phyloP scores from a whole-genome alignment of 2,797 vertebrate genomes.

The Lagorchestes hirsutus region DNA sequence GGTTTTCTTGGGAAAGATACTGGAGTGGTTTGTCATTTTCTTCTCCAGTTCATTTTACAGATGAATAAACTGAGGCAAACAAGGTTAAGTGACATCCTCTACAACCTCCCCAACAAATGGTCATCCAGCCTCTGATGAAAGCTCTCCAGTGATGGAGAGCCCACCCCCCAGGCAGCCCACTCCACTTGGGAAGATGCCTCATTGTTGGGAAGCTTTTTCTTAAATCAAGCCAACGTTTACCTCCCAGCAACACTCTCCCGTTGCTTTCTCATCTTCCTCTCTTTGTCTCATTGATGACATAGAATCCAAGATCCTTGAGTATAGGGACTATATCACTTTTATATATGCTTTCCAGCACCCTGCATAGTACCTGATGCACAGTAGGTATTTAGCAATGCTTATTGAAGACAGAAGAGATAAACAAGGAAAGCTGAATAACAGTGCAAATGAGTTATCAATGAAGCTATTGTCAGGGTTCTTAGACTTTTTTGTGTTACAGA shows the following conservation, averaged over 20 bases:
- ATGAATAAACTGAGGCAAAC: too few relatives aligned
- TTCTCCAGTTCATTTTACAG: too few relatives aligned
- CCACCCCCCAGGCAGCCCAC: neutral
- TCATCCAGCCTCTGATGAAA: neutral
- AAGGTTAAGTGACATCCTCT: neutral
- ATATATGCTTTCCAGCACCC: neutral
- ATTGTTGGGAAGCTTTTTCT: neutral
- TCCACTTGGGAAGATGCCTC: neutral
- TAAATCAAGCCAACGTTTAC: neutral
- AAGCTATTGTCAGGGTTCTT: neutral
- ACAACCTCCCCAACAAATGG: neutral
- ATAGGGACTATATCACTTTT: neutral
- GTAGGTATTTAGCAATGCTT: constrained; percentile 37
- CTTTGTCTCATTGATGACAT: neutral
- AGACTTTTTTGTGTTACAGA: neutral
- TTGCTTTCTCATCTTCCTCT: neutral
- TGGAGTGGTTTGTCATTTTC: too few relatives aligned
- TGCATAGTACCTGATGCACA: neutral
- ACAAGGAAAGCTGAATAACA: neutral
- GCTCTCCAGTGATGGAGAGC: neutral
- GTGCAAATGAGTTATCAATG: neutral
- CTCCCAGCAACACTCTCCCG: neutral
- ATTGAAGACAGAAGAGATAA: constrained; percentile 38
- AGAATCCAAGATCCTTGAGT: neutral
- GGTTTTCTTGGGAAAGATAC: too few relatives aligned